phyloP scores from a whole-genome alignment of 2,797 vertebrate species.

The Acanthis flammea region DNA sequence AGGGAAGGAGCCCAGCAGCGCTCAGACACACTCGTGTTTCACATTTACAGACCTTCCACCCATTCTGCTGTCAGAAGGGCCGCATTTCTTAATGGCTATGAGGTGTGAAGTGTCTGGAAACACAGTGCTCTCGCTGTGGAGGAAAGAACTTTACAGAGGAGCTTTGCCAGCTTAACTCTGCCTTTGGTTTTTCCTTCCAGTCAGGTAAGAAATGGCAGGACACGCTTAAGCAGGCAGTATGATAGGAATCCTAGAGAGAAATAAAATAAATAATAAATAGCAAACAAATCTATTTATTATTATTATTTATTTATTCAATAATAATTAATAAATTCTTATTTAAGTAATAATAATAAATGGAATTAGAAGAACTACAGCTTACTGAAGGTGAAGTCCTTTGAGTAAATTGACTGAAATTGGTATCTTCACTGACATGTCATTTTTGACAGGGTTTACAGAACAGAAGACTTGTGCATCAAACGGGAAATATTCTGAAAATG shows the following conservation, averaged over 20 bases:
- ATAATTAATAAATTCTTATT: background rate
- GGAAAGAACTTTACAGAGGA: background rate
- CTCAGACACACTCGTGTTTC: background rate
- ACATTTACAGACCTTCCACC: background rate
- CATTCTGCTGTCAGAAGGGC: background rate
- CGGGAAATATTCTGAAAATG: background rate
- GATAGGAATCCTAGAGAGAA: background rate
- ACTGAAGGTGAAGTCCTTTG: background rate
- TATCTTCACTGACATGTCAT: background rate
- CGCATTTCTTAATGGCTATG: background rate
- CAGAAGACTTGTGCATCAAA: background rate
- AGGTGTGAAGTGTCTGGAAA: slow-evolving; percentile 14
- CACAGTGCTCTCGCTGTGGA: fast-evolving
- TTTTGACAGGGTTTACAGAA: background rate
- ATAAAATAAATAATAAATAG: background rate
- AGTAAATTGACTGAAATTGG: background rate
- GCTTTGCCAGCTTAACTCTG: background rate
- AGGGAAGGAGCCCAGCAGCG: background rate
- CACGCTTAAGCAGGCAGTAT: background rate
- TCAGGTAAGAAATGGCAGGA: background rate
- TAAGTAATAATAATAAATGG: background rate
- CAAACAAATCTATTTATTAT: background rate
- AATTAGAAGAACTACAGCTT: background rate
- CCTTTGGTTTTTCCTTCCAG: background rate
- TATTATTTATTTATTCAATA: background rate